Evolutionary conservation across 2,888 invertebrate species (phyloP).

Genomic region (Cremastobaeus sp.): DNA sequence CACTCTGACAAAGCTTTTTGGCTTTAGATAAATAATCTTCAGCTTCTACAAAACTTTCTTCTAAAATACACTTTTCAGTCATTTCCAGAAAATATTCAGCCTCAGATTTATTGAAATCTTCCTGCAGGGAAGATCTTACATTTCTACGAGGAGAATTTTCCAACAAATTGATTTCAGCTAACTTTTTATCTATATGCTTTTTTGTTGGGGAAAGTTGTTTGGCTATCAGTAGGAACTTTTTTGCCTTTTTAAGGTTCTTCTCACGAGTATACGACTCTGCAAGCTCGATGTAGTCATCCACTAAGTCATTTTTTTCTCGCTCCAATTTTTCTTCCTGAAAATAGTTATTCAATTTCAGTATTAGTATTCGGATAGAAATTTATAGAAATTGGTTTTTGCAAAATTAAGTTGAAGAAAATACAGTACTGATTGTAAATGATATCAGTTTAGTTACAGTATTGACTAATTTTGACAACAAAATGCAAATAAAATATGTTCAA

Average conservation of each 20-base stretch:
- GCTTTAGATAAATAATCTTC: background rate
- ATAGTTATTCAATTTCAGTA: too few relatives aligned
- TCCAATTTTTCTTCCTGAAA: conserved; percentile 16
- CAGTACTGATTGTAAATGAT: too few relatives aligned
- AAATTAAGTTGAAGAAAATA: too few relatives aligned
- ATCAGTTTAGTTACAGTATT: too few relatives aligned
- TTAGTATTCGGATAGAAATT: too few relatives aligned
- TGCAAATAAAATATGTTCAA: too few relatives aligned
- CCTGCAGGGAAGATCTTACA: background rate
- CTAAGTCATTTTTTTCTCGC: conserved; percentile 16
- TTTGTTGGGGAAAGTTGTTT: conserved; percentile 17
- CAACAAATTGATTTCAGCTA: background rate
- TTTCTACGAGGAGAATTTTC: background rate
- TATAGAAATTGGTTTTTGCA: too few relatives aligned
- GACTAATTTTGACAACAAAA: too few relatives aligned
- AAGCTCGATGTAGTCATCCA: conserved; percentile 5
- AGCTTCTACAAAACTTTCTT: background rate
- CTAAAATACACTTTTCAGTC: background rate
- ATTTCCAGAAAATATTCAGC: background rate
- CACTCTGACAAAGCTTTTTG: background rate
- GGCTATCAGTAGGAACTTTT: conserved; percentile 21
- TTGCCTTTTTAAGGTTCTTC: conserved; percentile 15
- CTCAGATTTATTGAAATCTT: background rate
- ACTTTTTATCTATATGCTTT: conserved; percentile 17
- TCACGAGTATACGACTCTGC: conserved; percentile 15